Base-by-base conservation (phyloP, 2,888 invertebrate species). In the Mermis nigrescens region DNA sequence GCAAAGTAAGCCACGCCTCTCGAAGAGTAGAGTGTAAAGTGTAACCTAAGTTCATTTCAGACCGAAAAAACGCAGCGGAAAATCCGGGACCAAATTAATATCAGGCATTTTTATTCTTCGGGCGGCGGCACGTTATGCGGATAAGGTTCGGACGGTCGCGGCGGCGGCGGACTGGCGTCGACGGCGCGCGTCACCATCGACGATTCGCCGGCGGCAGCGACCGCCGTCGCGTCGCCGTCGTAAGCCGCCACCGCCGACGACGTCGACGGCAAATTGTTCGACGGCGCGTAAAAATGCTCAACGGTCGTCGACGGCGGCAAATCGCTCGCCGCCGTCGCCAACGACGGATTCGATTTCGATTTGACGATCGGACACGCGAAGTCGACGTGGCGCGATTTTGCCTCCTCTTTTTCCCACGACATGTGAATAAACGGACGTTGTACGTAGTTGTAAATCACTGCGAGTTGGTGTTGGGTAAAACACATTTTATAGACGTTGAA, bases 351-450 rank as follows among this genome's bases (percentile, higher is more conserved):
- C 31, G 67, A 67, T 63, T 71, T 71, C 38, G 68, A 69, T 63
- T 72, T 72, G 22, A 71, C 70, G 57, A 72, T 71, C 7, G 71
- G 71, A 60, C 71, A 71, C 29, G 71, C 71, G 58, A 72, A 99
- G 75, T 99, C 98, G 0, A 99, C 98, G 72, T 99, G 98, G 1
- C 98, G 82, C 70, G 90, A 91, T 72, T 94, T 92, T 0, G 94
- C 95, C 70, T 99, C 98, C 71, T 99, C 98, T 70, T 99, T 99
- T 73, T 99, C 98, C 98, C 98, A 99, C 0, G 91, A 91, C 86
- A 91, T 90, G 72, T 94, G 91, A 58, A 99, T 87, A 75, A 99
- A 99, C 0, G 98, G 98, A 1, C 98, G 80, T 73, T 99, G 98
- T 0, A 99, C 95, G 74, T 99, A 99, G 76, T 95, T 98, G 78